A percentile compares a stretch with the other conserved stretches of the same genome.
Evolutionary conservation across 2,888 invertebrate species (phyloP).

Genomic region (Synanthedon andrenaeformis): DNA sequence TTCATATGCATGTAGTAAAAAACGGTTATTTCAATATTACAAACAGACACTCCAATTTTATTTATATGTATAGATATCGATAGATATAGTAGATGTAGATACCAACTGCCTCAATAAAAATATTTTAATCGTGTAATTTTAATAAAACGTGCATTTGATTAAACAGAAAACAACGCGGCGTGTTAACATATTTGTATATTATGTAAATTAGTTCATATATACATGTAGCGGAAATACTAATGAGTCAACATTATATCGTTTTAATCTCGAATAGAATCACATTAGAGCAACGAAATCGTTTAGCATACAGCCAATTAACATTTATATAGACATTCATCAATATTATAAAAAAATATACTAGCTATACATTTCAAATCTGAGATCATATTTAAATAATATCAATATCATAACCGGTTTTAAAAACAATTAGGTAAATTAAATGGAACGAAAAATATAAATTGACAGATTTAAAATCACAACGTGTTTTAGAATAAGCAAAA

Average conservation of each 20-base stretch:
- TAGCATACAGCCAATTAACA: conserved; percentile 22
- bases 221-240: conserved; percentile 26
- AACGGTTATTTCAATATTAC: too few relatives aligned
- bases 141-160: background rate
- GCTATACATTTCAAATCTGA: conserved; percentile 6
- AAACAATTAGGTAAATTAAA: conserved; percentile 25
- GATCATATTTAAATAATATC: conserved; percentile 7
- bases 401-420: conserved; percentile 16
- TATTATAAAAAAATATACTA: conserved; percentile 1
- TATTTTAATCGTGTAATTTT: too few relatives aligned
- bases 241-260: conserved; percentile 21
- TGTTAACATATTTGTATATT: conserved; percentile 19
- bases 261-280: conserved; percentile 21
- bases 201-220: conserved; percentile 12
- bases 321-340: conserved; percentile 21
- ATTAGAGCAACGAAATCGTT: conserved; percentile 16
- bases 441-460: conserved; percentile 32
- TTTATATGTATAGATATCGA: too few relatives aligned
- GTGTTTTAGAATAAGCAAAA: too few relatives aligned
- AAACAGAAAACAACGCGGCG: conserved; percentile 15
- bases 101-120: too few relatives aligned
- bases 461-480: conserved; percentile 13
- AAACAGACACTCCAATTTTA: too few relatives aligned
- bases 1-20: too few relatives aligned
- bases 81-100: too few relatives aligned